Conservation (phyloP, 2,797 vertebrate species). For the Eospalax fontanierii region DNA sequence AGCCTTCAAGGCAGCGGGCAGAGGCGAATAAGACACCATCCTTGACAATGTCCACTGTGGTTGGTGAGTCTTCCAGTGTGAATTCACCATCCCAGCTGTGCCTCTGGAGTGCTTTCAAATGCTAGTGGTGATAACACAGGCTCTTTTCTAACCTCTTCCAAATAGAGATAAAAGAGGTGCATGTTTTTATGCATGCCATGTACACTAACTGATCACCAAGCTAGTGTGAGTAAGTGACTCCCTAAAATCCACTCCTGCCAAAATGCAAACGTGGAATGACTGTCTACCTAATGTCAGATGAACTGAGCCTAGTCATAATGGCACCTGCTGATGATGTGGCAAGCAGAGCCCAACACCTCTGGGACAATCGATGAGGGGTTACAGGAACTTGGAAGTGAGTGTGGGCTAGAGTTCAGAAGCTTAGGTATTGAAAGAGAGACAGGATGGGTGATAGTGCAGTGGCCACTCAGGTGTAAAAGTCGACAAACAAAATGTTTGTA, state of each 20-base stretch:
- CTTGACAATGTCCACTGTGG: background rate
- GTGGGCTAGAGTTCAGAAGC: background rate
- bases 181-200: background rate
- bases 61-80: background rate
- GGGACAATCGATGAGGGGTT: background rate
- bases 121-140: background rate
- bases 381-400: background rate
- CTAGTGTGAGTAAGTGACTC: background rate
- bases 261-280: background rate
- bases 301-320: background rate
- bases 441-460: background rate
- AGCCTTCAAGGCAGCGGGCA: background rate
- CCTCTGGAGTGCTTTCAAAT: background rate
- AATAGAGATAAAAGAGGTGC: background rate
- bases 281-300: background rate
- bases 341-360: background rate
- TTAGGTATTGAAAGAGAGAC: background rate
- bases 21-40: background rate
- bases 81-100: background rate
- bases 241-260: background rate
- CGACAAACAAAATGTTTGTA: background rate
- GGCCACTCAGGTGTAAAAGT: background rate
- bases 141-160: background rate
- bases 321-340: background rate
- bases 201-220: background rate